Conservation (phyloP, 2,888 invertebrate genomes). For the Lypha dubia region DNA sequence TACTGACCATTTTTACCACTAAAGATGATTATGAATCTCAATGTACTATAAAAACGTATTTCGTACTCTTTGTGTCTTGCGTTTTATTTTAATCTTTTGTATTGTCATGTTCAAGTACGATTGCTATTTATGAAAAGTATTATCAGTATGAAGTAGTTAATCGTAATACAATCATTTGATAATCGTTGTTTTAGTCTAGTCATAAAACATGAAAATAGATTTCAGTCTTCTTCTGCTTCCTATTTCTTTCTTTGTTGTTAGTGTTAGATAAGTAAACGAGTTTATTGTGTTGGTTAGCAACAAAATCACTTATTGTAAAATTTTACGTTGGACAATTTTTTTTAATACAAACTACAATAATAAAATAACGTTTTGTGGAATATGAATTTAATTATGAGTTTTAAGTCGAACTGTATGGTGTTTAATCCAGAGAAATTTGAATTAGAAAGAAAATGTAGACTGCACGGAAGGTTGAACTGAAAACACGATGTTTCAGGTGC, state of each 20-base stretch:
- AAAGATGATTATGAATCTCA: constrained; percentile 23
- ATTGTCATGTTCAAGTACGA: not conserved
- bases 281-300: too few relatives aligned
- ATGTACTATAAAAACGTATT: constrained; percentile 24
- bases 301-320: too few relatives aligned
- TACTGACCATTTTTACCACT: constrained; percentile 37
- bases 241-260: not conserved
- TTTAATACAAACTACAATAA: too few relatives aligned
- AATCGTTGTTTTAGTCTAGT: constrained; percentile 1
- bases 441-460: too few relatives aligned
- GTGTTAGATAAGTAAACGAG: not conserved
- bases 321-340: too few relatives aligned
- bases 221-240: not conserved
- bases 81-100: not conserved
- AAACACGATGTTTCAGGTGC: too few relatives aligned
- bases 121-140: constrained; percentile 9
- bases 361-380: too few relatives aligned
- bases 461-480: too few relatives aligned
- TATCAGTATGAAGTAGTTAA: constrained; percentile 25
- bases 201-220: constrained; percentile 20
- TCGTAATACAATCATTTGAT: constrained; percentile 12
- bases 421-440: too few relatives aligned
- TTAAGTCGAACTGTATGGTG: too few relatives aligned
- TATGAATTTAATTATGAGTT: too few relatives aligned
- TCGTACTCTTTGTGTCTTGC: constrained; percentile 8